These are phyloP conservation scores for Calliopum simillimum DNA, from an alignment of 2,888 invertebrate genomes.

Conservation along the genomic window DNA sequence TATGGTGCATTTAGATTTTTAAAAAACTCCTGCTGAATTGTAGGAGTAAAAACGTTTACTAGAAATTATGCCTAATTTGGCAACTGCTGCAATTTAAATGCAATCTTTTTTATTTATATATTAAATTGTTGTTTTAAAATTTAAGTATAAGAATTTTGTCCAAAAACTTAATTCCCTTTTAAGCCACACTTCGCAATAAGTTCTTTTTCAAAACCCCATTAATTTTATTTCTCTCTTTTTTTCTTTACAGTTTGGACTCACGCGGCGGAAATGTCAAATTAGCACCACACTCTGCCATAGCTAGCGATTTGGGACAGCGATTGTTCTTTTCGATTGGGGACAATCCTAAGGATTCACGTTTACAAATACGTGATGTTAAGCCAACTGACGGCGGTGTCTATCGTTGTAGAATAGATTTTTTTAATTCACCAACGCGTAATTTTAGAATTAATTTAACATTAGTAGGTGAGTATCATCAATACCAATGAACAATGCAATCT, in stretches of 20 bases:
- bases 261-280: constrained; percentile 75
- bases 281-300: constrained; percentile 81
- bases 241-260: constrained; percentile 78
- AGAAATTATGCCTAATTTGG: no score
- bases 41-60: no score
- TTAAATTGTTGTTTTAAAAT: no score
- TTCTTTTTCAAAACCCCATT: constrained; percentile 23
- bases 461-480: constrained; percentile 77
- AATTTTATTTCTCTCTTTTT: constrained; percentile 22
- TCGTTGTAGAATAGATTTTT: constrained; percentile 89
- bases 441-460: constrained; percentile 87
- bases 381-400: constrained; percentile 84
- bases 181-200: constrained; percentile 15
- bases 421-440: constrained; percentile 89
- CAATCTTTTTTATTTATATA: no score
- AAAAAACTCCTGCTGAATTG: no score
- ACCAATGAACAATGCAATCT: constrained; percentile 9
- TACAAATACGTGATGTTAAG: constrained; percentile 79
- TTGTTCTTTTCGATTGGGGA: constrained; percentile 81
- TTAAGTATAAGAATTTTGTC: no score
- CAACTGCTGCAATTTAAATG: no score
- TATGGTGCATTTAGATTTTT: no score
- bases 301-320: constrained; percentile 80
- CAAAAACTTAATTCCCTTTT: constrained; percentile 7
- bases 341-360: constrained; percentile 78